Evolutionary conservation across 2,113 vertebrate genomes (phyloP), one percentile per base, ranked within the genome.

Genomic region (Lophura nycthemera): DNA sequence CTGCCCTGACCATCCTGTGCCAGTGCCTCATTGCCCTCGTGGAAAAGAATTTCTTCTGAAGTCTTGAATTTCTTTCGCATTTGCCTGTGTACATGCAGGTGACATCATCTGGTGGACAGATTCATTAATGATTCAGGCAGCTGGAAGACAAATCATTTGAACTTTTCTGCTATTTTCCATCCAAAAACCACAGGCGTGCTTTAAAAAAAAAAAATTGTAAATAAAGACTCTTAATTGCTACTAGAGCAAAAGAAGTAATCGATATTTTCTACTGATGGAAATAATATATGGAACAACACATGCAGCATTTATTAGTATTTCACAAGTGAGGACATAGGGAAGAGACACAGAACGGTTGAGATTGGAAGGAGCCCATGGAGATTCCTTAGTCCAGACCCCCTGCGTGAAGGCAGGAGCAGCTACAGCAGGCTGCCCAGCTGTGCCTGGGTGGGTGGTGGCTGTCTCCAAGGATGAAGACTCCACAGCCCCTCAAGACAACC

Each of bases 361-460:
- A 27, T 6, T 66, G 54, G 75, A 65, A 63, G 47, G 20, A 59
- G 19, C 9, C 64, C n/a, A 32, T 42, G 27, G 61, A 34, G 42
- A 22, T 12, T 5, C 1, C 12, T 22, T 30, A 25, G 52, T 34
- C 45, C 60, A 47, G 2, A 6, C 0, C 6, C 5, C 10, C 47
- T 16, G 32, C 11, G n/a, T 1, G 0, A 59, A 27, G 43, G 47
- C 47, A 74, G 75, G 24, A 40, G 13, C 16, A 8, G 67, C 43
- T 25, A 6, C 19, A 65, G 24, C 64, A 13, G 34, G 40, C 59
- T 82, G 34, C 27, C 63, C 36, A 17, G 22, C 47, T 8, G 1
- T 20, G 12, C 24, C 52, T 63, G 27, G 25, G 43, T 47, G 25
- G 22, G 25, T 29, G 50, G 16, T 32, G 15, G 66, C 0, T 20